A percentile compares a stretch with the other conserved stretches of the same genome.
Conservation (phyloP, 37 sponge, comb jelly and placozoan species). For the Halisarca cf. caerulea region DNA sequence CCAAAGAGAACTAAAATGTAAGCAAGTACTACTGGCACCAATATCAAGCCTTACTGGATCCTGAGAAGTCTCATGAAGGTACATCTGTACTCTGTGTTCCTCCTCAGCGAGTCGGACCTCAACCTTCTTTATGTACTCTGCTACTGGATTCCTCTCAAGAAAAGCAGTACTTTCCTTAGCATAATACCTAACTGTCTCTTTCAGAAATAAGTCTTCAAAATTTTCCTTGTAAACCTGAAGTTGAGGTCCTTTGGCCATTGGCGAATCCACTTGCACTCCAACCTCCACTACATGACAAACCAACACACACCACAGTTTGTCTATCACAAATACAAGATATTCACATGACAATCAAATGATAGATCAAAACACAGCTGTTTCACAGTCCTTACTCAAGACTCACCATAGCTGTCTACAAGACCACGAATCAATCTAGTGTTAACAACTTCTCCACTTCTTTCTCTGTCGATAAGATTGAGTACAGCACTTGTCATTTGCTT, state of each 20-base stretch:
- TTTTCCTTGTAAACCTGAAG: conserved; percentile 77
- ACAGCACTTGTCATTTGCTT: conserved; percentile 82
- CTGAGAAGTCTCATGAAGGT: conserved; percentile 90
- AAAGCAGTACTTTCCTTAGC: conserved; percentile 81
- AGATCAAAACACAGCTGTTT: no score
- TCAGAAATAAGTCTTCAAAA: conserved; percentile 86
- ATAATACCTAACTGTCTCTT: conserved; percentile 90
- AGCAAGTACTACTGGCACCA: neutral
- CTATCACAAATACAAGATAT: no score
- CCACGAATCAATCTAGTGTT: conserved; percentile 95
- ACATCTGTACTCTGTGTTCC: conserved; percentile 85
- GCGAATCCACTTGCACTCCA: conserved; percentile 69
- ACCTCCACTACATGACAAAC: conserved; percentile 71
- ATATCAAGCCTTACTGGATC: conserved; percentile 83
- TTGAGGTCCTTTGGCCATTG: conserved; percentile 63
- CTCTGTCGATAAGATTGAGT: conserved; percentile 86
- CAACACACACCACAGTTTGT: neutral
- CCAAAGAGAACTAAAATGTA: neutral
- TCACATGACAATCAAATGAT: no score
- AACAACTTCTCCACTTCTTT: conserved; percentile 95
- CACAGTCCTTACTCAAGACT: conserved; percentile 26
- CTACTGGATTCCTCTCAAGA: conserved; percentile 89
- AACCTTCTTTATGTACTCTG: conserved; percentile 96
- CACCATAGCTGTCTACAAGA: conserved; percentile 89
- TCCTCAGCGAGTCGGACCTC: conserved; percentile 90